These are phyloP conservation scores for Seriola rivoliana DNA, from an alignment of 2,113 vertebrate genomes.

Conservation along the genomic window DNA sequence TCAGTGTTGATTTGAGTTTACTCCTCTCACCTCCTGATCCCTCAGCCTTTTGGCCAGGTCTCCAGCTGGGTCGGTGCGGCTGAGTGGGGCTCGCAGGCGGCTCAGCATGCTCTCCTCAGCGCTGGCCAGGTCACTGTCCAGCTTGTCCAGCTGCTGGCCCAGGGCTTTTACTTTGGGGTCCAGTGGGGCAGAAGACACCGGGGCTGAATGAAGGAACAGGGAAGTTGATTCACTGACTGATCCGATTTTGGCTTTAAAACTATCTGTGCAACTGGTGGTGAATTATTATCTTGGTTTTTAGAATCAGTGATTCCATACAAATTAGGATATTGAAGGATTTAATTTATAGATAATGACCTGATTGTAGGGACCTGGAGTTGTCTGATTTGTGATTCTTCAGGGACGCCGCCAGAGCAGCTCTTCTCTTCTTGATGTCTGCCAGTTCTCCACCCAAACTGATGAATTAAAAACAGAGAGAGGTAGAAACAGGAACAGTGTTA, in stretches of 20 bases:
- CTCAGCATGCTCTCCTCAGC: constrained; percentile 84
- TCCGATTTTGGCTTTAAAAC: background rate
- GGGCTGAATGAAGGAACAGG: constrained; percentile 60
- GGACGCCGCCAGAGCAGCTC: constrained; percentile 75
- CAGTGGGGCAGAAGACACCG: constrained; percentile 62
- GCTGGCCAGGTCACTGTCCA: constrained; percentile 84
- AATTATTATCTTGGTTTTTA: background rate
- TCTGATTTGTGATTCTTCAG: constrained; percentile 84
- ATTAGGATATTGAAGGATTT: background rate
- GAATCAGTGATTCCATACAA: background rate
- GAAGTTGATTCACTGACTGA: background rate
- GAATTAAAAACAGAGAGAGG: background rate
- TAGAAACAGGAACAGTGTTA: background rate
- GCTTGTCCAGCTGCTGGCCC: constrained; percentile 81
- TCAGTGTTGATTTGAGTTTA: background rate
- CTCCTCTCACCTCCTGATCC: constrained; percentile 87
- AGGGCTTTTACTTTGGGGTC: constrained; percentile 83
- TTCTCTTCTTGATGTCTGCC: constrained; percentile 87
- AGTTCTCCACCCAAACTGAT: constrained; percentile 90
- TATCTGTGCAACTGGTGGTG: background rate
- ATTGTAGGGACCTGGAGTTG: constrained; percentile 64
- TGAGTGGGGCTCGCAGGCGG: constrained; percentile 86
- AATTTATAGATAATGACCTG: constrained; percentile 72
- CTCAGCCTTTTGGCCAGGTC: constrained; percentile 87
- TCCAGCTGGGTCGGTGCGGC: constrained; percentile 80